Conservation (phyloP, 53 echinoderm and acorn worm species). For the Echinometra lucunter region DNA sequence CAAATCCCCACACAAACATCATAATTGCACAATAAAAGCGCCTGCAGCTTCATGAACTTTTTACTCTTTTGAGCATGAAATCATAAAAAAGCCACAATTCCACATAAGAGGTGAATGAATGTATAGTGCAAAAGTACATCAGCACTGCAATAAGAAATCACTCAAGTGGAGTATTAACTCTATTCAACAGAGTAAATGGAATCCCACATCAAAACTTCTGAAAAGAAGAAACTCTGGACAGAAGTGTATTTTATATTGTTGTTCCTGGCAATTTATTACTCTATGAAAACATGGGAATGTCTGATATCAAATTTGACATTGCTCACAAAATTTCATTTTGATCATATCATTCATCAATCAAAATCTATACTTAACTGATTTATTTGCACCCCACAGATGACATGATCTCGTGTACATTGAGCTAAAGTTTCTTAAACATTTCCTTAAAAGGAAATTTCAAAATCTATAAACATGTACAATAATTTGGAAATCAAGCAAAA, state of each 20-base stretch:
- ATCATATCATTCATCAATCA: conserved; percentile 22
- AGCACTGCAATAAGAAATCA: background rate
- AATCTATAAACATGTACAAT: background rate
- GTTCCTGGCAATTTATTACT: conserved; percentile 61
- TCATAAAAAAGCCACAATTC: background rate
- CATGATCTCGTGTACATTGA: background rate
- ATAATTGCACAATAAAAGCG: conserved; percentile 37
- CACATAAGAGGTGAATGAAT: background rate
- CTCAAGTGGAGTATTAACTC: background rate
- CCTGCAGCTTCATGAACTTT: conserved; percentile 19
- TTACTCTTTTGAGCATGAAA: background rate
- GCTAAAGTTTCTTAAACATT: background rate
- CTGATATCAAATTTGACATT: conserved; percentile 21
- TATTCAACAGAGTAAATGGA: background rate
- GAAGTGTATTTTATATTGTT: conserved; percentile 17
- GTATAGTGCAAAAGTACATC: conserved; percentile 1
- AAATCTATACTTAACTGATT: conserved; percentile 19
- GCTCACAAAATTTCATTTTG: conserved; percentile 20
- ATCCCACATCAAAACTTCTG: background rate
- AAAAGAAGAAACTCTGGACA: conserved; percentile 11
- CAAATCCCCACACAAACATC: background rate
- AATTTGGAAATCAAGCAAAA: background rate
- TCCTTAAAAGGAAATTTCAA: background rate
- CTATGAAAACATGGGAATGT: conserved; percentile 52
- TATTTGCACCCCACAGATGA: background rate